Evolutionary conservation across 2,888 invertebrate species (phyloP).

Genomic region (Muschampia plurimacula): DNA sequence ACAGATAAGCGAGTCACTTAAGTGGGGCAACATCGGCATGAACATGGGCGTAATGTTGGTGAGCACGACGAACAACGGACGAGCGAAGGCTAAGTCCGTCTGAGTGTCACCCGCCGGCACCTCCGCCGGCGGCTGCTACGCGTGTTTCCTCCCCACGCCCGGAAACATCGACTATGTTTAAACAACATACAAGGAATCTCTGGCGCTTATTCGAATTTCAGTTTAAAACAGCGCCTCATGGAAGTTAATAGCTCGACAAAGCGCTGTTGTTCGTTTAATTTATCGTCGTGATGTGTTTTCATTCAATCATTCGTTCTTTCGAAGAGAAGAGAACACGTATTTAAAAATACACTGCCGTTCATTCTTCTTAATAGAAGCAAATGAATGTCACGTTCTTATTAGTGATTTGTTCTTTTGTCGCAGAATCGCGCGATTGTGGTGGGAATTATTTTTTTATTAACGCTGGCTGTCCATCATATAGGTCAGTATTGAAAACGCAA

Average conservation of each 20-base stretch:
- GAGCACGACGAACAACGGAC: slow-evolving; percentile 76
- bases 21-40: slow-evolving; percentile 90
- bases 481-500: slow-evolving; percentile 16
- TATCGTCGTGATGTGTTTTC: slow-evolving; percentile 1
- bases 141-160: slow-evolving; percentile 72
- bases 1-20: slow-evolving; percentile 89
- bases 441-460: slow-evolving; percentile 7
- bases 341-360: not conserved
- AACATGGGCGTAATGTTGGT: slow-evolving; percentile 89
- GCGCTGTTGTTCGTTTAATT: slow-evolving; percentile 8
- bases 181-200: slow-evolving; percentile 40
- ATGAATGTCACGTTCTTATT: not conserved
- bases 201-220: slow-evolving; percentile 21
- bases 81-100: slow-evolving; percentile 77
- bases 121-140: slow-evolving; percentile 67
- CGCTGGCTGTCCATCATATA: slow-evolving; percentile 7
- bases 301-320: slow-evolving; percentile 16
- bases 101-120: slow-evolving; percentile 75
- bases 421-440: not conserved
- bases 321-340: not conserved
- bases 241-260: slow-evolving; percentile 4
- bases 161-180: slow-evolving; percentile 73
- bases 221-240: not conserved
- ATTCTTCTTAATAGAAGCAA: not conserved
- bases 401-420: slow-evolving; percentile 21